phyloP scores from a whole-genome alignment of 2,797 vertebrate species.

The Acropternis orthonyx region DNA sequence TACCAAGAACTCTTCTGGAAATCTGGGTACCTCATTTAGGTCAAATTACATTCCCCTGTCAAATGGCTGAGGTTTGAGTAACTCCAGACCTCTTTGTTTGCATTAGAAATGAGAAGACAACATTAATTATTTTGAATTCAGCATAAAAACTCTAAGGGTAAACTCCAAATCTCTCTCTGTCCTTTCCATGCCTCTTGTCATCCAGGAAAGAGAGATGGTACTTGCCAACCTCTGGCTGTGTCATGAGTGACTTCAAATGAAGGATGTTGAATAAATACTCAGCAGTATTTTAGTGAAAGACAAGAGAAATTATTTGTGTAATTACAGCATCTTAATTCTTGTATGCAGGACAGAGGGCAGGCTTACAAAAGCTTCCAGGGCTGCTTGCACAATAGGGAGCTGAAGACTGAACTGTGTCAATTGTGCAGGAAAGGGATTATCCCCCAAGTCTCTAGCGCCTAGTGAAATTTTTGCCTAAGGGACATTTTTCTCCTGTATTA shows the following conservation, averaged over 20 bases:
- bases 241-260: neutral
- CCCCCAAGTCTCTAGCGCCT: neutral
- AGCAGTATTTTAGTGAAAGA: neutral
- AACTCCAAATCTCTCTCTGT: neutral
- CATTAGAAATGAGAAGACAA: neutral
- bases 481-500: conserved; percentile 6
- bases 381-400: neutral
- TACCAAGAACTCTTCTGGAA: neutral
- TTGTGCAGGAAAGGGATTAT: neutral
- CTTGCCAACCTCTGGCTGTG: neutral
- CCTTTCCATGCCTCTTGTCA: neutral
- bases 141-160: neutral
- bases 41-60: neutral
- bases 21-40: neutral
- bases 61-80: neutral
- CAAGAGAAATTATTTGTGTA: neutral
- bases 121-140: neutral
- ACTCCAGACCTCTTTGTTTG: neutral
- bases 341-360: neutral
- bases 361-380: neutral
- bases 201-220: neutral
- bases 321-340: neutral
- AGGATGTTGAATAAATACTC: neutral
- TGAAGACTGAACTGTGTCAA: neutral
- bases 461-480: conserved; percentile 28